phyloP scores from a whole-genome alignment of 2,888 invertebrate genomes.

The Protodeltote pygarga region DNA sequence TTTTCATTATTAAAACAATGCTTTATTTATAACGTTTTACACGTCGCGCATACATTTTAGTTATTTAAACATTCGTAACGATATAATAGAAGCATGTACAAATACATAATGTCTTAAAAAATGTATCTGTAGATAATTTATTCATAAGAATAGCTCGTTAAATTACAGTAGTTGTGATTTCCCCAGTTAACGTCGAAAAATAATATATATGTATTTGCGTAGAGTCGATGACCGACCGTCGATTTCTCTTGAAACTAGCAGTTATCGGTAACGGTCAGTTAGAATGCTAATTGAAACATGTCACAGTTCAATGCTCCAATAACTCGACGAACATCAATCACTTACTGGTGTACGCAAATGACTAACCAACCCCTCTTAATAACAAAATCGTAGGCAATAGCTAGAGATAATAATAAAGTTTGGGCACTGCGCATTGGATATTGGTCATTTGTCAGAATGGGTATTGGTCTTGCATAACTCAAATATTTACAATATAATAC shows the following conservation, averaged over 20 bases:
- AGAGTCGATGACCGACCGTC: slow-evolving; percentile 32
- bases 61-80: too few relatives aligned
- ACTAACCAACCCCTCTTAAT: slow-evolving; percentile 8
- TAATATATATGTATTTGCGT: slow-evolving; percentile 18
- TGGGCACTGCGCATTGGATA: slow-evolving; percentile 5
- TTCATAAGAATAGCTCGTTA: background rate
- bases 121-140: background rate
- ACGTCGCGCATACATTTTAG: too few relatives aligned
- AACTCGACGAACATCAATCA: slow-evolving; percentile 60
- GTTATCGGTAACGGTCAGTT: slow-evolving; percentile 60
- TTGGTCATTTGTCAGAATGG: background rate
- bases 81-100: too few relatives aligned
- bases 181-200: slow-evolving; percentile 9
- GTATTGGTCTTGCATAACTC: background rate
- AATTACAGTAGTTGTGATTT: slow-evolving; percentile 11
- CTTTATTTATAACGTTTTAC: too few relatives aligned
- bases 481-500: background rate
- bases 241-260: slow-evolving; percentile 63
- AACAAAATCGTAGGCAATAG: slow-evolving; percentile 28
- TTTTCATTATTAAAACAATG: background rate
- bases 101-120: background rate
- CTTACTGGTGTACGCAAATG: slow-evolving; percentile 44
- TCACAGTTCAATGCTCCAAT: slow-evolving; percentile 81
- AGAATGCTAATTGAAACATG: slow-evolving; percentile 64
- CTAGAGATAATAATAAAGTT: too few relatives aligned